These are phyloP conservation scores for Procapra przewalskii DNA, from an alignment of 2,113 vertebrate genomes.

Conservation along the genomic window DNA sequence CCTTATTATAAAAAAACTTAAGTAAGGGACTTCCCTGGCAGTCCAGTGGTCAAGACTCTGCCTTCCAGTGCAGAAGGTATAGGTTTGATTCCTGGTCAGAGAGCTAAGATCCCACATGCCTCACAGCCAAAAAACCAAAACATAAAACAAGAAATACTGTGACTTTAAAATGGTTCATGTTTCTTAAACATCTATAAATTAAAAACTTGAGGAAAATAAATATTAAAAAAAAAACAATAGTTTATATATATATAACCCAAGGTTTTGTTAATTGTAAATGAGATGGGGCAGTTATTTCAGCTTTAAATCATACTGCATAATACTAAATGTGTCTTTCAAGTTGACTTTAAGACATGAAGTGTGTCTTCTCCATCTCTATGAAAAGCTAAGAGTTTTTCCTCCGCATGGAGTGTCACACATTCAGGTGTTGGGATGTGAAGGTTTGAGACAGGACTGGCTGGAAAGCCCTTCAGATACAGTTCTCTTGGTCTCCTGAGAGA, in stretches of 20 bases:
- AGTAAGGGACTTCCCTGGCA: neutral
- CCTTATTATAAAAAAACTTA: neutral
- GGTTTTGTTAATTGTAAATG: neutral
- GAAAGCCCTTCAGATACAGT: neutral
- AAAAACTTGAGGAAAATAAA: neutral
- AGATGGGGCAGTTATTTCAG: neutral
- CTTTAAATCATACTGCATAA: neutral
- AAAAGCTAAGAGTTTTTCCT: neutral
- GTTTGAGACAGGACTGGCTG: neutral
- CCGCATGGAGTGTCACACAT: neutral
- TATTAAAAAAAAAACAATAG: neutral
- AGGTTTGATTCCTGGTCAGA: neutral
- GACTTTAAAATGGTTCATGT: neutral
- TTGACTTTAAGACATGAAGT: neutral
- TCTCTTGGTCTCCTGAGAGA: neutral
- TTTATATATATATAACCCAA: neutral
- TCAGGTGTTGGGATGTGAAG: neutral
- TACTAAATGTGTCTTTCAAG: neutral
- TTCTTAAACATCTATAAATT: neutral
- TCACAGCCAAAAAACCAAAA: neutral
- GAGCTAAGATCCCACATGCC: neutral
- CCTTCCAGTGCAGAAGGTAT: neutral
- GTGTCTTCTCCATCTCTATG: neutral
- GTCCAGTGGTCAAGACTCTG: neutral
- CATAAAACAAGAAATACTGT: neutral